Conservation (phyloP, 2,888 invertebrate genomes). For the Seladonia tumulorum region DNA sequence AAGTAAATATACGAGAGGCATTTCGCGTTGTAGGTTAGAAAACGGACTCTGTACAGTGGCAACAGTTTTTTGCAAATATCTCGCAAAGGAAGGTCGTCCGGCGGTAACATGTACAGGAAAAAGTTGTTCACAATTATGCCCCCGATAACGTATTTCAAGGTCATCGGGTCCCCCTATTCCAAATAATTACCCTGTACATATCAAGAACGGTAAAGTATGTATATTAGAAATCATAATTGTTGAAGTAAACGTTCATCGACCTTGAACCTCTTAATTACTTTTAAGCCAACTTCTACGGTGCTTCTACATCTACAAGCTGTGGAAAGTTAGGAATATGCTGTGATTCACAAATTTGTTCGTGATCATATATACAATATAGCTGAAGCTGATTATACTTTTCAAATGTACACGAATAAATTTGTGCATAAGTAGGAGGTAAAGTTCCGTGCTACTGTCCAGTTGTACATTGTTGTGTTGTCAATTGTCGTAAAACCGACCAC, state of each 20-base stretch:
- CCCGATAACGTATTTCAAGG: too few relatives aligned
- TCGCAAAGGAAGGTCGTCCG: too few relatives aligned
- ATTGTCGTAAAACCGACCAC: constrained; percentile 71
- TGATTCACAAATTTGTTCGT: constrained; percentile 7
- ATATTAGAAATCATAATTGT: neutral
- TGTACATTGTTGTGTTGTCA: constrained; percentile 74
- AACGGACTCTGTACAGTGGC: too few relatives aligned
- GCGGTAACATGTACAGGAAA: too few relatives aligned
- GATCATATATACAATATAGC: neutral
- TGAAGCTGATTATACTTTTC: neutral
- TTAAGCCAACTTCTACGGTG: neutral
- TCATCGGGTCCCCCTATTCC: too few relatives aligned
- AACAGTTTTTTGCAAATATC: too few relatives aligned
- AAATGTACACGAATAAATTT: neutral
- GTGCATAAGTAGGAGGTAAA: neutral
- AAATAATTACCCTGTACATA: too few relatives aligned
- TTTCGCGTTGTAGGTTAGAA: too few relatives aligned
- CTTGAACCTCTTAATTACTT: neutral
- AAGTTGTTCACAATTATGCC: too few relatives aligned
- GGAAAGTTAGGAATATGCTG: neutral
- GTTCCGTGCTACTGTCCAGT: constrained; percentile 75
- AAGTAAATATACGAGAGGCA: too few relatives aligned
- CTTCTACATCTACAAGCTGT: constrained; percentile 10
- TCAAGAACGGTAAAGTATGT: too few relatives aligned
- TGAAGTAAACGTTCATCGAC: neutral